Conservation (phyloP, 2,888 invertebrate genomes). For the Julus scandinavius region DNA sequence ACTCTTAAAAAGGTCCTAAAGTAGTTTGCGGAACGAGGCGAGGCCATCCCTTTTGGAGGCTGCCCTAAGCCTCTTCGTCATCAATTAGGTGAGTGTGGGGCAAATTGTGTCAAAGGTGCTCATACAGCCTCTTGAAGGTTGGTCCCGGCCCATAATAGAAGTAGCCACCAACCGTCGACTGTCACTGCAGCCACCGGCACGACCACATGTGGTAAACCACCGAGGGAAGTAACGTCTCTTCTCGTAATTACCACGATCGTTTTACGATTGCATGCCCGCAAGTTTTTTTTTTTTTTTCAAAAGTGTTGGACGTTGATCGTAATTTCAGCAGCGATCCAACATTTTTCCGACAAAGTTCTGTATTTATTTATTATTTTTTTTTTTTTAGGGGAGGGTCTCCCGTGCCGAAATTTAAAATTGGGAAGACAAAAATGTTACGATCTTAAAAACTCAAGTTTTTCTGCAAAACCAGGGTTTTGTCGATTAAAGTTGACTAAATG, state of each 20-base stretch:
- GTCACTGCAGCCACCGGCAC: not conserved
- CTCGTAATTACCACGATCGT: not conserved
- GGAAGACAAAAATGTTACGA: too few species aligned
- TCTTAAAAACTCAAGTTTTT: too few species aligned
- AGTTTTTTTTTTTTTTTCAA: too few species aligned
- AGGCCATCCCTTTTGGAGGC: constrained; percentile 53
- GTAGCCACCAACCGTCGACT: constrained; percentile 3
- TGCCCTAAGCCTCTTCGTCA: constrained; percentile 41
- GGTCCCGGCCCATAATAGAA: constrained; percentile 14
- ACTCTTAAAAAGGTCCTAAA: too few species aligned
- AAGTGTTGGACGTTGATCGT: too few species aligned
- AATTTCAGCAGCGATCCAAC: too few species aligned
- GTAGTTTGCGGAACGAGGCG: not conserved
- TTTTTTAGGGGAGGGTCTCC: too few species aligned
- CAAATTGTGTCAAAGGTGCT: constrained; percentile 57
- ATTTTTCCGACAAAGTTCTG: too few species aligned
- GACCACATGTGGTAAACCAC: not conserved
- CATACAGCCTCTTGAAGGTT: constrained; percentile 56
- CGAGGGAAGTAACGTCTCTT: constrained; percentile 46
- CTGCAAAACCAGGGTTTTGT: too few species aligned
- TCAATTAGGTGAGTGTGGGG: constrained; percentile 49
- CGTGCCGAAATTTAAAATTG: too few species aligned
- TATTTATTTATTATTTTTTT: too few species aligned
- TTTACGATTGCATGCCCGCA: constrained; percentile 4
- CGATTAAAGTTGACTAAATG: too few species aligned